Conservation (phyloP, 2,797 vertebrate genomes). For the Crax fasciolata region DNA sequence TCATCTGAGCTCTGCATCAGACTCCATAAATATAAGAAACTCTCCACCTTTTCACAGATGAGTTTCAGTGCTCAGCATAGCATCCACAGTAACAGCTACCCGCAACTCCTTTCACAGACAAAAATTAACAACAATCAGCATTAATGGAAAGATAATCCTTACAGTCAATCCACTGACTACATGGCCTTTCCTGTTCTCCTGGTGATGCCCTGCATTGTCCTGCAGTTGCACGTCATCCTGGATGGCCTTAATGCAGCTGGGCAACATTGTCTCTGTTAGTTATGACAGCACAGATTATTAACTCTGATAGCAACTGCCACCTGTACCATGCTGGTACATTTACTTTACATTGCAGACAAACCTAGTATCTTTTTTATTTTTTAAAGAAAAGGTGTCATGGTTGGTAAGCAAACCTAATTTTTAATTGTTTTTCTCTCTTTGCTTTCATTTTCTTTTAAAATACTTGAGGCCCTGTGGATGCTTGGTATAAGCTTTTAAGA, state of each 20-base stretch:
- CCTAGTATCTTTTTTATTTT: neutral
- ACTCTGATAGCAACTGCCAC: neutral
- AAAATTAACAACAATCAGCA: neutral
- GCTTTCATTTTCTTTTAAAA: neutral
- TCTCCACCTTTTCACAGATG: neutral
- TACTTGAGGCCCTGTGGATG: fast-evolving
- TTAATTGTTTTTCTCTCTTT: neutral
- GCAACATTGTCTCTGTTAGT: neutral
- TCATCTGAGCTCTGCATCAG: neutral
- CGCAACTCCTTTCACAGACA: neutral
- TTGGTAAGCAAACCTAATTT: neutral
- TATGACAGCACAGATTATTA: neutral
- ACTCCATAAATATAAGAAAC: fast-evolving
- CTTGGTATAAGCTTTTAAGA: neutral
- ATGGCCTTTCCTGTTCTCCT: neutral
- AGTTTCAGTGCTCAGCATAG: neutral
- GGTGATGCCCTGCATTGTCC: neutral
- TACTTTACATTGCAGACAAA: neutral
- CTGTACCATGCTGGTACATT: neutral
- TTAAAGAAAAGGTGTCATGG: neutral
- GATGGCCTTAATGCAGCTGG: neutral
- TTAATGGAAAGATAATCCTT: neutral
- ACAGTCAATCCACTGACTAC: neutral
- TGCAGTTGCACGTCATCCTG: neutral
- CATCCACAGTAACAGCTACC: neutral